phyloP scores from a whole-genome alignment of 1,140 invertebrate genomes.

The Meloidogyne hapla region DNA sequence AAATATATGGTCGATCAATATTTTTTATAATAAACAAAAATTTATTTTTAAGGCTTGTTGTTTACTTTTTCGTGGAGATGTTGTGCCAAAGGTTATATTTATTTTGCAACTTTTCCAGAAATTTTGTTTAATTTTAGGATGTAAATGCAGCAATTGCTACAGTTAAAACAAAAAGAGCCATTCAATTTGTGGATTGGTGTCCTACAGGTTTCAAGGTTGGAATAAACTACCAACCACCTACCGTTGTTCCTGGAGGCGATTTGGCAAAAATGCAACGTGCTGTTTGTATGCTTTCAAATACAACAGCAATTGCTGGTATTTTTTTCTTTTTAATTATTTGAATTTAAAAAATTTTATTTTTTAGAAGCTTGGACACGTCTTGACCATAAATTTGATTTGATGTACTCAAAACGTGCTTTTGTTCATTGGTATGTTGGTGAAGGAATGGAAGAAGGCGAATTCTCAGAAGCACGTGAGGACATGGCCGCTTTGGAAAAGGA shows the following conservation, averaged over 20 bases:
- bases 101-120: constrained; percentile 12
- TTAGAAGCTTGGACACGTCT: constrained; percentile 67
- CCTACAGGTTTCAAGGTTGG: constrained; percentile 65
- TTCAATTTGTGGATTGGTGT: constrained; percentile 88
- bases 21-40: neutral
- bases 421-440: constrained; percentile 72
- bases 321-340: neutral
- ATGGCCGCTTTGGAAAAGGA: constrained; percentile 67
- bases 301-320: constrained; percentile 68
- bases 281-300: constrained; percentile 77
- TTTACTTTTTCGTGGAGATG: constrained; percentile 79
- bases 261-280: constrained; percentile 65
- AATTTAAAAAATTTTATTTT: neutral
- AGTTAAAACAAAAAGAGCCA: constrained; percentile 79
- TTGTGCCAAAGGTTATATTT: constrained; percentile 71
- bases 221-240: constrained; percentile 61
- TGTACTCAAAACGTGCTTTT: constrained; percentile 77
- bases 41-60: constrained; percentile 67
- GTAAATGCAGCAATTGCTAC: constrained; percentile 80
- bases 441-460: constrained; percentile 79
- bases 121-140: constrained; percentile 67
- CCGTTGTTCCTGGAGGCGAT: constrained; percentile 61
- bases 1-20: constrained; percentile 75
- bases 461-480: constrained; percentile 75
- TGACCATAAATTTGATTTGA: constrained; percentile 70